Base-by-base conservation (phyloP, 2,113 vertebrate species). In the Papio anubis region DNA sequence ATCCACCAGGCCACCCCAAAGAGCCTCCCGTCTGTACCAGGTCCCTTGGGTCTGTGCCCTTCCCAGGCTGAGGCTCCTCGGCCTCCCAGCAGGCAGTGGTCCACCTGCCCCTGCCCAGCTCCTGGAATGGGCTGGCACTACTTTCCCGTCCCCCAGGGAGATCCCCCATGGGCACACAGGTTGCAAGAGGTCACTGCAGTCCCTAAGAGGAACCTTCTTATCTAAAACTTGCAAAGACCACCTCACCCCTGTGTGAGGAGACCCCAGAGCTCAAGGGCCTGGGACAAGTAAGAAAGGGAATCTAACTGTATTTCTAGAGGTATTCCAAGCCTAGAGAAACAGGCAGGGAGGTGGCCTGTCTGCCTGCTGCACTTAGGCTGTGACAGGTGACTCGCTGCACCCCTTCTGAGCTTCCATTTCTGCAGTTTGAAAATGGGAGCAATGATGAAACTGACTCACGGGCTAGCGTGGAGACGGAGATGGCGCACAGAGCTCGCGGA, bases 401-500 rank as follows among this genome's bases (percentile, higher is more conserved):
- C 35, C 38, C 57, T 50, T 35, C 91, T 1, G 18, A 84, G 52
- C 68, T 75, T 64, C 14, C 2, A 23, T 14, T 20, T 59, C 43
- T 75, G 68, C 40, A 9, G 38, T 72, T 17, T 45, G 64, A 59
- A 14, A 12, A 57, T 3, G 5, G 48, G 38, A 23, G 48, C 38
- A 4, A 5, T 17, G 48, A 18, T 18, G 30, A 32, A 57, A 17
- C n/a, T 50, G 9, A 23, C n/a, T 38, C 35, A 20, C 0, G 11
- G 76, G 48, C n/a, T 32, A 4, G 48, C 2, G 12, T 23, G 90
- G 50, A 20, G 64, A 68, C 3, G 8, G 16, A 25, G 64, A 4
- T 1, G 30, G 38, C 5, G 8, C 8, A 0, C 23, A 0, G 13
- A 10, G 10, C 35, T 17, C 1, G 27, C 50, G 7, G 13, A 25